Percentiles rank a stretch among this genome's conserved stretches.
Conservation (phyloP, 2,113 vertebrate genomes). For the Loxodonta africana region DNA sequence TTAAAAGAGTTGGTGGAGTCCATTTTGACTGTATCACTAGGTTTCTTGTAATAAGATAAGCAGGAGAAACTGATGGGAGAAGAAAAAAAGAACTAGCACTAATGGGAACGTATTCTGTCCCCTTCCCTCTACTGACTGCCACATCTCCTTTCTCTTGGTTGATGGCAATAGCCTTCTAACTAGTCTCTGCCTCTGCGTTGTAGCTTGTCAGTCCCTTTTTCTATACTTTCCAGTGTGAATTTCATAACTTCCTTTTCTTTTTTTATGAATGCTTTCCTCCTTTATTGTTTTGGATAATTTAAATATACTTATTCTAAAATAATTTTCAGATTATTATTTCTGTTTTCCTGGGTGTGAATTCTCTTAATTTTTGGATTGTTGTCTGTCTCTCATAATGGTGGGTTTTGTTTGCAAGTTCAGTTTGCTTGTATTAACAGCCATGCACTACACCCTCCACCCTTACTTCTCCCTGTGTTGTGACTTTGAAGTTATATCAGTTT, state of each 20-base stretch:
- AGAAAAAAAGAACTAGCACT: fast-evolving
- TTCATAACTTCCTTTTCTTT: neutral
- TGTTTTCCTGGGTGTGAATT: neutral
- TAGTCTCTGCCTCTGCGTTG: neutral
- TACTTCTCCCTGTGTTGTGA: no score
- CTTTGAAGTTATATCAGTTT: neutral
- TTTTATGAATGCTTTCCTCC: neutral
- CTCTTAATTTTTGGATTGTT: neutral
- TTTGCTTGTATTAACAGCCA: neutral
- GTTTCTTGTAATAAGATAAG: neutral
- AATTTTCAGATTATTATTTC: neutral
- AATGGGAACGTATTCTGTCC: fast-evolving
- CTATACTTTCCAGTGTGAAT: neutral
- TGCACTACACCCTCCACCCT: fast-evolving
- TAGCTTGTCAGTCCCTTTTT: neutral
- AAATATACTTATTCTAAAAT: neutral
- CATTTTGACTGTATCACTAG: neutral
- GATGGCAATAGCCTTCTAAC: fast-evolving
- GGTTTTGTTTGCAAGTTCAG: neutral
- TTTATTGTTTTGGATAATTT: neutral
- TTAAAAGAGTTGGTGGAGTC: neutral
- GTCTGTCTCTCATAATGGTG: neutral
- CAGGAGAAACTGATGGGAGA: neutral
- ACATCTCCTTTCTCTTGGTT: fast-evolving
- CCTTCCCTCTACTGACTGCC: neutral